Evolutionary conservation across 2,113 vertebrate species (phyloP), one percentile per base, ranked within the genome.

Genomic region (Rostratula benghalensis): DNA sequence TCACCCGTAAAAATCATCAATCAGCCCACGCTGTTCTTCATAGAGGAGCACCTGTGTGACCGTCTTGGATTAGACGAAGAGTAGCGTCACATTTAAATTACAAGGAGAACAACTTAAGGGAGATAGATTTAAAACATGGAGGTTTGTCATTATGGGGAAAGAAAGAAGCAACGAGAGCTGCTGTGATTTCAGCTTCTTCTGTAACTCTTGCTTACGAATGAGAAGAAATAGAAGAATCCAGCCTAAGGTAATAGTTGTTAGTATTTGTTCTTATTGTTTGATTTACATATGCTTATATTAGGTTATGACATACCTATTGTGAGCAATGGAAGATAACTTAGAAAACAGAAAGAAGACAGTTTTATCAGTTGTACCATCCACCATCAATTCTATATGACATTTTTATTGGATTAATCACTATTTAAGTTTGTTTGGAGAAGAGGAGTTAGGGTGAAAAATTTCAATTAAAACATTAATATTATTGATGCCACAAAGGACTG

Each of bases 221-320:
- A 91, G 93, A 91, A 95, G 94, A 94, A 93, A 46, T 45, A 95
- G 94, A 78, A 92, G 94, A 87, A 90, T 93, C 37, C 91, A 95
- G 59, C 89, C 96, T 68, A 73, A 96, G 92, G 93, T 97, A 97
- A 95, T 15, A 46, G 31, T 45, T 35, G 30, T 71, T 89, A 79
- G 46, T 37, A 5, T 82, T 93, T 92, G 46, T 23, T 61, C 68
- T 64, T 64, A 7, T 48, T 75, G 33, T 53, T 54, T 56, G 41
- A 30, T 80, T 41, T 77, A 43, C 7, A 75, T 56, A 41, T 60
- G 45, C 53, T 76, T 91, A 35, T 48, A 23, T 69, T 74, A 16
- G 19, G 19, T 83, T 76, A 20, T 86, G 73, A 60, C 4, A 14
- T 65, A 65, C 23, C 23, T 74, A 11, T 59, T 77, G 54, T 74